Base-by-base conservation (phyloP, 2,797 vertebrate genomes). In the Furcifer pardalis region DNA sequence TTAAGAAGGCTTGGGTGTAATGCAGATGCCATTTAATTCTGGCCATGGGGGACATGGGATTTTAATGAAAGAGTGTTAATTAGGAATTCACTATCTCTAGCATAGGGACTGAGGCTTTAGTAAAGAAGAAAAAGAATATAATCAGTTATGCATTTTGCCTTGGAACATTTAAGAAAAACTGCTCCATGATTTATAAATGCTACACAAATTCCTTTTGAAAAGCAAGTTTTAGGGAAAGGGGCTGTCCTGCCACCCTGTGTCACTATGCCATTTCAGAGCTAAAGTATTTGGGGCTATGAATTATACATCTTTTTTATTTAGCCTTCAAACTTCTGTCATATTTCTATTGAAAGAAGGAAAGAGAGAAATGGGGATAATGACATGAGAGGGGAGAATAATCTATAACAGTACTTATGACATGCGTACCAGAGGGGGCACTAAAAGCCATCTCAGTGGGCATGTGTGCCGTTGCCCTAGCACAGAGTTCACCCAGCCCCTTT, bases 1-100 rank as follows among this genome's bases (percentile, higher is more conserved):
- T 89, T 90, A 90, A 84, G 82, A 37, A 71, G n/a, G 65, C 66
- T 77, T 85, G 23, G 52, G 60, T 82, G 73, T 42, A 89, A 93
- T 79, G 66, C 83, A 75, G 40, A 40, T n/a, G 72, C 19, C 7
- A 69, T 77, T 86, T 86, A 10, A 3, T 87, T 90, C 87, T 91
- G 92, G 83, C 91, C 77, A 30, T 49, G 62, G 56, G 85, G 81
- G 42, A 88, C 60, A 21, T 27, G 69, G 69, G 49, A 76, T 88
- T 85, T 92, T 93, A 91, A 92, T 91, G 91, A 90, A 88, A 88
- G 82, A 77, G n/a, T 84, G 85, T 89, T 92, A 93, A 93, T 95
- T 93, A 88, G 65, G 72, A 71, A 80, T 52, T 81, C 66, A 23
- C 52, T 87, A 80, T 91, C 84, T 71, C 79, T 76, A 75, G 88